Conservation (phyloP, 1,140 invertebrate genomes). For the Mycetomoellerius zeteki region DNA sequence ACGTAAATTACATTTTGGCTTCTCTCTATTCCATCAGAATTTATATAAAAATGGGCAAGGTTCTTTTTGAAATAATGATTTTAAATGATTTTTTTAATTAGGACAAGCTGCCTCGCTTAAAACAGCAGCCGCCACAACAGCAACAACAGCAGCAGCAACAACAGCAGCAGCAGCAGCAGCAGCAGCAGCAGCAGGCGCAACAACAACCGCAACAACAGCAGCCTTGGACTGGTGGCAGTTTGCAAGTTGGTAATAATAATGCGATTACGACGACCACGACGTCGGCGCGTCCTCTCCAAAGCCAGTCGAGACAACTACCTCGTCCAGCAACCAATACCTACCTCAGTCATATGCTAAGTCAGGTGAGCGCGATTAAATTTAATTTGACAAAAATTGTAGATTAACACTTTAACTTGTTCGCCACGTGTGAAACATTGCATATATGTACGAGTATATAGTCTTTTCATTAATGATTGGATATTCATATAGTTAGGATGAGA, state of each 20-base stretch:
- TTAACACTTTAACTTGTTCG: not conserved
- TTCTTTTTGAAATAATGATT: not conserved
- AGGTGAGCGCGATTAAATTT: slow-evolving; percentile 72
- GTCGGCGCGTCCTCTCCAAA: slow-evolving; percentile 84
- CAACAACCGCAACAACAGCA: slow-evolving; percentile 81
- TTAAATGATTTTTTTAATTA: slow-evolving; percentile 65
- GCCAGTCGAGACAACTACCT: slow-evolving; percentile 85
- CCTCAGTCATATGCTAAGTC: slow-evolving; percentile 87
- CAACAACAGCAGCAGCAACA: slow-evolving; percentile 85
- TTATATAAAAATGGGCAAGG: no score
- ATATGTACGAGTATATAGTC: no score
- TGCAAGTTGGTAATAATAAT: slow-evolving; percentile 83
- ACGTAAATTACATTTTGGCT: no score
- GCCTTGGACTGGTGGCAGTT: slow-evolving; percentile 83
- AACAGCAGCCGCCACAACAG: slow-evolving; percentile 79
- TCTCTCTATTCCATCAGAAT: no score
- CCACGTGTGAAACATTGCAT: no score
- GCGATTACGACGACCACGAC: slow-evolving; percentile 84
- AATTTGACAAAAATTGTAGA: not conserved
- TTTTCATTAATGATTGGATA: not conserved
- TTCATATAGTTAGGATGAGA: not conserved
- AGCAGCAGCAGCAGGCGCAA: slow-evolving; percentile 88
- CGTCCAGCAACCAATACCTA: slow-evolving; percentile 88
- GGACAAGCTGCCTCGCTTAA: slow-evolving; percentile 88
- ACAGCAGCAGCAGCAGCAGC: slow-evolving; percentile 88